These are phyloP conservation scores for Cataglyphis altisquamis DNA, from an alignment of 2,888 invertebrate species.

Conservation along the genomic window DNA sequence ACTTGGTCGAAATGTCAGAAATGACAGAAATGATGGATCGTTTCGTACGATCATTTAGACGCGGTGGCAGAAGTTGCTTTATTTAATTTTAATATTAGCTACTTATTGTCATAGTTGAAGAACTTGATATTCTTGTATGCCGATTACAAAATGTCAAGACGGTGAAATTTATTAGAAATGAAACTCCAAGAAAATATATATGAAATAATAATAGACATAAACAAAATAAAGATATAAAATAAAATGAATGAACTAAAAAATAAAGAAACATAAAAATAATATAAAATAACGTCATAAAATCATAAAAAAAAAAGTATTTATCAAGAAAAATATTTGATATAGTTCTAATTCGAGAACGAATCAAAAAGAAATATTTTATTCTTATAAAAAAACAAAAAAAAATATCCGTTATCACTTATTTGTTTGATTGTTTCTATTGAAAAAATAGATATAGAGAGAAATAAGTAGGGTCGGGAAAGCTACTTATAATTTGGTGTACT, in stretches of 20 bases:
- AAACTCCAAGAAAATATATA: background rate
- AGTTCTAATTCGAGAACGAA: background rate
- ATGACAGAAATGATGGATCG: background rate
- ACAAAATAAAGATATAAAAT: background rate
- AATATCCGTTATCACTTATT: background rate
- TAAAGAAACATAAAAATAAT: background rate
- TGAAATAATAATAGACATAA: background rate
- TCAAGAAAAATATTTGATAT: background rate
- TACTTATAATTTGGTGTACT: slow-evolving; percentile 10
- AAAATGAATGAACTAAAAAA: background rate
- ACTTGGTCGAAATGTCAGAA: background rate
- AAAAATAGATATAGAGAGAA: background rate
- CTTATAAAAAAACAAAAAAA: background rate
- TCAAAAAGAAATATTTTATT: background rate
- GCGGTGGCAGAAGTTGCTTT: background rate
- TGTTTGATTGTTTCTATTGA: background rate
- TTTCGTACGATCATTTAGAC: too few species aligned
- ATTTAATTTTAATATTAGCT: background rate
- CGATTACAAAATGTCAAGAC: background rate
- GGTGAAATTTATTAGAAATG: background rate
- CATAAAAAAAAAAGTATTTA: background rate
- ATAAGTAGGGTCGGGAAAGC: background rate
- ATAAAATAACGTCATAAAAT: too few species aligned
- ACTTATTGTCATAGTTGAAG: background rate
- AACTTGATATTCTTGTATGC: background rate